These are phyloP conservation scores for Eretmocerus hayati DNA, from an alignment of 2,888 invertebrate genomes.

Conservation along the genomic window DNA sequence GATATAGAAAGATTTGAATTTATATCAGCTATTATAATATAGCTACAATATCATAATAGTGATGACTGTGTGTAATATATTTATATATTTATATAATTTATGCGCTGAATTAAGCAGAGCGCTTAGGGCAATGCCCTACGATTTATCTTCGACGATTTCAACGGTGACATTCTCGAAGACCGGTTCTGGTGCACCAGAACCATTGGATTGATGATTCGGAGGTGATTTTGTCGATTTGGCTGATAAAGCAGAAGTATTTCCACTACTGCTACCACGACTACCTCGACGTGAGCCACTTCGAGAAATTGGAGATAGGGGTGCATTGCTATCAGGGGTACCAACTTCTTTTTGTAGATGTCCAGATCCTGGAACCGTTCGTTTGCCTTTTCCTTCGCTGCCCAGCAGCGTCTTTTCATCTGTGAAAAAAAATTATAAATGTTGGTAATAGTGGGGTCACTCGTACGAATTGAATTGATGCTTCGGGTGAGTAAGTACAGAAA, in stretches of 20 bases:
- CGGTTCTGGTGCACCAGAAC: conserved; percentile 29
- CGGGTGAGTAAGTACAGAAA: no score
- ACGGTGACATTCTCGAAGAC: conserved; percentile 64
- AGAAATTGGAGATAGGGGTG: conserved; percentile 43
- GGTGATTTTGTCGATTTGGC: conserved; percentile 56
- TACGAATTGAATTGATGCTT: no score
- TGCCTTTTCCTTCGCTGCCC: conserved; percentile 20
- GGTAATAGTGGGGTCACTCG: no score
- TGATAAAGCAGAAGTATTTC: conserved; percentile 71
- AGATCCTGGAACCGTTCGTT: conserved; percentile 14
- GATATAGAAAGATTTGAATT: no score
- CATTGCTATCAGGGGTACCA: conserved; percentile 16
- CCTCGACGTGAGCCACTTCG: conserved; percentile 60
- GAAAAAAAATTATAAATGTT: no score
- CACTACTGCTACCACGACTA: conserved; percentile 61
- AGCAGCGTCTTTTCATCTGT: conserved; percentile 23
- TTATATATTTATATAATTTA: no score
- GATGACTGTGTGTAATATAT: no score
- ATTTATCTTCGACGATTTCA: conserved; percentile 66
- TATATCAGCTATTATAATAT: no score
- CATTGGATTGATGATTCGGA: conserved; percentile 32
- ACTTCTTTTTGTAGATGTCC: conserved; percentile 21
- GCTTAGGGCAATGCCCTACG: conserved; percentile 36
- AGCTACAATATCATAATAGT: no score
- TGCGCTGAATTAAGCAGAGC: no score